Evolutionary conservation across 1,140 invertebrate species (phyloP), one percentile per base, ranked within the genome.

Genomic region (Nylanderia fulva): DNA sequence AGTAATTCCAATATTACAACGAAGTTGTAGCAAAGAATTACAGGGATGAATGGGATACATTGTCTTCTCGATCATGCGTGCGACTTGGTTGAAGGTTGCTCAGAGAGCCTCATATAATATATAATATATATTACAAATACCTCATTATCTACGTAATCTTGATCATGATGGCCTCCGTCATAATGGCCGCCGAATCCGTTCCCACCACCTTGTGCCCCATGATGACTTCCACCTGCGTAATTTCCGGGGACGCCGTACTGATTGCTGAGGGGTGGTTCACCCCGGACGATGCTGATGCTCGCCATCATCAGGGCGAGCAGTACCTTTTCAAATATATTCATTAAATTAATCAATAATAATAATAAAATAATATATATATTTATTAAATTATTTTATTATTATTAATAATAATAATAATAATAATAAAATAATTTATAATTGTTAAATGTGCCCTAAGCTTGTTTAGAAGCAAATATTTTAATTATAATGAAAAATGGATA

Each of bases 201-300:
- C 45, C 74, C 85, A 27, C 75, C 87, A 66, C 42, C 54, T 7
- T 77, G 15, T 0, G 63, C 15, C 0, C 64, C 64, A 21, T 90
- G 74, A 60, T 66, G 63, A 56, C 60, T 68, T 64, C 76, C 72
- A 36, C 79, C 92, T 42, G 88, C 93, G 88, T 89, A 94, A 92
- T 94, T 94, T 60, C 91, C 93, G 61, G 94, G 93, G 33, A 93
- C 93, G 39, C 94, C 94, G 52, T 95, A 95, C 86, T 94, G 94
- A 80, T 90, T 93, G 90, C 90, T 94, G 72, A 94, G 85, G 36
- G 93, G 91, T 24, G 93, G 93, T 69, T 94, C 94, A 83, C 91
- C 92, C 33, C 89, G 83, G n/a, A 90, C 91, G 15, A 91, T 75
- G 48, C 88, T 90, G 71, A 91, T 85, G 69, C 91, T 91, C 74